phyloP scores from a whole-genome alignment of 2,113 vertebrate genomes.

The Rhegmatorhina hoffmannsi region DNA sequence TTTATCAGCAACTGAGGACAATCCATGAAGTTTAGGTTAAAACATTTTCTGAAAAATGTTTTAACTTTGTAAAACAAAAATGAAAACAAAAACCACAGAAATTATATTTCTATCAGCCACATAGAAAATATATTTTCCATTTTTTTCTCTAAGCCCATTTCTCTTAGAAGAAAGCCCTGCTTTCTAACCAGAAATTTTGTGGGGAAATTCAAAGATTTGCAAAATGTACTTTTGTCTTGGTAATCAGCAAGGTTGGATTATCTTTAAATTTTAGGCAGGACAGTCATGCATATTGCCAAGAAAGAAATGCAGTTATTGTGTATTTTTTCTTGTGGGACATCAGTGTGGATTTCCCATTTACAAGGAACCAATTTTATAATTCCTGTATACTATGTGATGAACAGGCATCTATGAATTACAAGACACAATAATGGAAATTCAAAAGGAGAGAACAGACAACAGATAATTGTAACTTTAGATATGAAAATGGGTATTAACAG shows the following conservation, averaged over 20 bases:
- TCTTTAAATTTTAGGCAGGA: not conserved
- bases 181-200: not conserved
- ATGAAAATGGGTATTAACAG: conserved; percentile 17
- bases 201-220: not conserved
- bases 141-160: not conserved
- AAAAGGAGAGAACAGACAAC: conserved; percentile 14
- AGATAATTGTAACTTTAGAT: conserved; percentile 39
- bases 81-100: not conserved
- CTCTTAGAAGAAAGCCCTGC: not conserved
- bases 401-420: not conserved
- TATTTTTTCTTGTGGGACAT: conserved; percentile 34
- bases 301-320: conserved; percentile 3
- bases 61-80: not conserved
- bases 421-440: conserved; percentile 27
- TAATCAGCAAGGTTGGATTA: not conserved
- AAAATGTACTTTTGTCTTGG: not conserved
- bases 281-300: not conserved
- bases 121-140: not conserved
- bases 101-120: not conserved
- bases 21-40: not conserved
- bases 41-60: not conserved
- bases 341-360: conserved; percentile 3
- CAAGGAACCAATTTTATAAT: conserved; percentile 13
- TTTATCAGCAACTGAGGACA: not conserved
- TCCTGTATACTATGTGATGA: not conserved